Base-by-base conservation (phyloP, 2,888 invertebrate genomes). In the Trachelus stipa region DNA sequence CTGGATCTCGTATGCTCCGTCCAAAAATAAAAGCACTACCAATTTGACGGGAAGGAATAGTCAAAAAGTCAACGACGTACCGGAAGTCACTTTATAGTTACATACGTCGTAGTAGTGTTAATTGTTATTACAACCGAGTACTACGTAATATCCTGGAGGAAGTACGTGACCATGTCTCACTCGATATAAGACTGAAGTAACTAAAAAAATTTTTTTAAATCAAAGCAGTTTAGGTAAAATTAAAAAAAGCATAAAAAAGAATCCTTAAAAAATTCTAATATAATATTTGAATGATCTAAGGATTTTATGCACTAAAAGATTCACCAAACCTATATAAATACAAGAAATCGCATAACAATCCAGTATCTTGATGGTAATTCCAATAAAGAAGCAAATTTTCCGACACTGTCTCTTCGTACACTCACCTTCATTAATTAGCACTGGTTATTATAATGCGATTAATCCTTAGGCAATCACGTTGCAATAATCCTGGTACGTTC, bases 1-100 rank as follows among this genome's bases (percentile, higher is more conserved):
- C 86, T 84, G 85, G 87, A 89, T 82, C 86, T 85, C 85, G 77
- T 84, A 86, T 83, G 86, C 86, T 76, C 78, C 78, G 80, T 86
- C 88, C 88, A 85, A 88, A 89, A 89, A 89, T 89, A 89, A 88
- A 83, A 85, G 86, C 83, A 84, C 85, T 71, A 83, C 82, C 87
- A 86, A 88, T 89, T 89, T 87, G 87, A 87, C 85, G 88, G 85
- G 88, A 88, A 87, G 87, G 88, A 89, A 89, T 89, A 89, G 88
- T n/a, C 80, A 77, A 79, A 89, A 89, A 89, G 88, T n/a, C 81
- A 77, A 79, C 79, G 80, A 81, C 81, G 68, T 56, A 79, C 79
- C 78, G 74, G 79, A 73, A 75, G 68, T 75, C 77, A 68, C 35
- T 35, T n/a, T 34, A 34, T 40, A 74, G 74, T 34, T 74, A 34